Evolutionary conservation across 2,113 vertebrate genomes (phyloP).

Genomic region (Phaetusa simplex): DNA sequence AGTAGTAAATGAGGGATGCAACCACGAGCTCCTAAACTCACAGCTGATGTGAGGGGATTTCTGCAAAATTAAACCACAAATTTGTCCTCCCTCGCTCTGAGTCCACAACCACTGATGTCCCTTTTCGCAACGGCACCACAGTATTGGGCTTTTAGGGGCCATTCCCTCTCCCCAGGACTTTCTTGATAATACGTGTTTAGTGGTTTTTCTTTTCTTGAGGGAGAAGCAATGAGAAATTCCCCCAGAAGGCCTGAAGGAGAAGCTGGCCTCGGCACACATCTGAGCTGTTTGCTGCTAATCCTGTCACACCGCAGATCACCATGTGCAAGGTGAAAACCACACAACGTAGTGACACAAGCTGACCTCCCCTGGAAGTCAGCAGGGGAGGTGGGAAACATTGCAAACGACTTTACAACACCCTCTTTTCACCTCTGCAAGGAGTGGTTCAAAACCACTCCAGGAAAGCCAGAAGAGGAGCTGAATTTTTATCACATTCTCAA

Average conservation of each 20-base stretch:
- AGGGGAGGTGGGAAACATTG: background rate
- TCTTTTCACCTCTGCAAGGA: background rate
- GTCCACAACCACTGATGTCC: background rate
- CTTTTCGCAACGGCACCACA: background rate
- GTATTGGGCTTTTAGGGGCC: fast-evolving
- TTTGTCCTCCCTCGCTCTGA: background rate
- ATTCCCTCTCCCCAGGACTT: background rate
- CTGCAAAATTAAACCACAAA: background rate
- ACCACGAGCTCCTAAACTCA: background rate
- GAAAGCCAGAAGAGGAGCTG: background rate
- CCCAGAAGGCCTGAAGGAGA: background rate
- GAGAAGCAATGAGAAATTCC: background rate
- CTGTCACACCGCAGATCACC: fast-evolving
- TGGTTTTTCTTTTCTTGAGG: background rate
- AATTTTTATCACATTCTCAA: background rate
- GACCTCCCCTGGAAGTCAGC: background rate
- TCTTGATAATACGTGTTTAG: background rate
- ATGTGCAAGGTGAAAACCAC: background rate
- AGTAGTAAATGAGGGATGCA: background rate
- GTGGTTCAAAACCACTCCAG: background rate
- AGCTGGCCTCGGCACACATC: background rate
- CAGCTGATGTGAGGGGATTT: background rate
- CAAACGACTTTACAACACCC: fast-evolving
- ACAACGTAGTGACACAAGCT: fast-evolving
- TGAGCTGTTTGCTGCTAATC: background rate